These are phyloP conservation scores for Philypnodon macrostomus DNA, from an alignment of 2,797 vertebrate species.

Conservation along the genomic window DNA sequence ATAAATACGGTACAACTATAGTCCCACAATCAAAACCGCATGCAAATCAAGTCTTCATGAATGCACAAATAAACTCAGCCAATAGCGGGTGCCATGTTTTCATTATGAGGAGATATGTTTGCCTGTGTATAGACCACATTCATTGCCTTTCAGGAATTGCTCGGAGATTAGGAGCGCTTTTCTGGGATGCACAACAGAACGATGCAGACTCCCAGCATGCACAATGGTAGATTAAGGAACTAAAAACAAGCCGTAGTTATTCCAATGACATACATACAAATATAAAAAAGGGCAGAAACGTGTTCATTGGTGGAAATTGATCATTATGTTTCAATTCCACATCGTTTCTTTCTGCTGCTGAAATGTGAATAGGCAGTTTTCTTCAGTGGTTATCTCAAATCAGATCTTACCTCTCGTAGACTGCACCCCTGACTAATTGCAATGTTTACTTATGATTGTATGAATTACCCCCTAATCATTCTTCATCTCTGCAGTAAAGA, in stretches of 20 bases:
- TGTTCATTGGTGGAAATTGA: constrained; percentile 68
- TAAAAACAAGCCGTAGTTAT: constrained; percentile 54
- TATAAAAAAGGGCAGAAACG: constrained; percentile 55
- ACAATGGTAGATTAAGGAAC: constrained; percentile 45
- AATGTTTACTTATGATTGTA: constrained; percentile 37
- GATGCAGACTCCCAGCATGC: constrained; percentile 29
- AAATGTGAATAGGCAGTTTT: constrained; percentile 56
- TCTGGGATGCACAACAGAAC: constrained; percentile 30
- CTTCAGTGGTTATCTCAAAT: constrained; percentile 50
- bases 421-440: constrained; percentile 45
- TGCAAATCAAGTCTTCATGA: constrained; percentile 49
- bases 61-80: constrained; percentile 35
- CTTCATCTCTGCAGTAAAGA: constrained; percentile 14
- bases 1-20: constrained; percentile 51
- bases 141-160: constrained; percentile 34
- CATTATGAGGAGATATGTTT: constrained; percentile 42
- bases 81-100: constrained; percentile 38
- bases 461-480: constrained; percentile 29
- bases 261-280: constrained; percentile 56
- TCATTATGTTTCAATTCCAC: constrained; percentile 72
- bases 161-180: constrained; percentile 36
- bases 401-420: constrained; percentile 38
- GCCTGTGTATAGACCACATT: constrained; percentile 27
- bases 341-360: constrained; percentile 59
- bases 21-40: constrained; percentile 34